Percentiles rank a stretch among this genome's conserved stretches.
These are phyloP conservation scores for Phataginus tricuspis DNA, from an alignment of 2,797 vertebrate species.

Conservation along the genomic window DNA sequence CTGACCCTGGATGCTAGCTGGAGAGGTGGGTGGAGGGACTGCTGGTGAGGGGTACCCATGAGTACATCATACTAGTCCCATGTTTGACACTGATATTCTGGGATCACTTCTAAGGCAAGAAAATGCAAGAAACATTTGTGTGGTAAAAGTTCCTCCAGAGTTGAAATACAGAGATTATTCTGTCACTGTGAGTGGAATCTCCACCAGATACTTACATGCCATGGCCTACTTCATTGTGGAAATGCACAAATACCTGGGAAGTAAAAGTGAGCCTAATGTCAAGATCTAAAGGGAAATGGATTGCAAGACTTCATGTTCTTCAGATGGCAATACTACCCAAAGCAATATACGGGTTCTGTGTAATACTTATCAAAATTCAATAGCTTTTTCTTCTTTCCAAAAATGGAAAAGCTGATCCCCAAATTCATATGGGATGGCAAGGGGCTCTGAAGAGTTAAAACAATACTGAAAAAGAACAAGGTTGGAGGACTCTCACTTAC, in stretches of 20 bases:
- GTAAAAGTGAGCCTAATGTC: slow-evolving; percentile 76
- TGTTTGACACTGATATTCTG: slow-evolving; percentile 87
- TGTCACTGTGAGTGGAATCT: slow-evolving; percentile 90
- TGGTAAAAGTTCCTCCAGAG: slow-evolving; percentile 90
- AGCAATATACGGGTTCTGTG: background rate
- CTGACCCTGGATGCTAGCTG: background rate
- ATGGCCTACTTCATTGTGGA: slow-evolving; percentile 91
- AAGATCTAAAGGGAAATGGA: slow-evolving; percentile 86
- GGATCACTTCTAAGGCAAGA: slow-evolving; percentile 91
- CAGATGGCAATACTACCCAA: background rate
- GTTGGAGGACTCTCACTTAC: background rate
- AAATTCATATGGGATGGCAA: slow-evolving; percentile 15
- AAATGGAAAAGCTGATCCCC: background rate
- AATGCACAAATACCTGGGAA: slow-evolving; percentile 91
- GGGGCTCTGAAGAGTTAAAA: background rate
- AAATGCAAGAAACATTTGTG: slow-evolving; percentile 92
- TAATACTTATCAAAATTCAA: background rate
- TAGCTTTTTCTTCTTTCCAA: background rate
- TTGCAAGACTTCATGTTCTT: background rate
- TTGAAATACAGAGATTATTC: slow-evolving; percentile 90
- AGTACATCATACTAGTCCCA: slow-evolving; percentile 60
- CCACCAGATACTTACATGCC: slow-evolving; percentile 89
- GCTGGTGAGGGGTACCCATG: background rate
- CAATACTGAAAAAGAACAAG: background rate
- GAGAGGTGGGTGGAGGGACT: background rate